phyloP scores from a whole-genome alignment of 2,113 vertebrate species.

The Chelonoidis abingdonii region DNA sequence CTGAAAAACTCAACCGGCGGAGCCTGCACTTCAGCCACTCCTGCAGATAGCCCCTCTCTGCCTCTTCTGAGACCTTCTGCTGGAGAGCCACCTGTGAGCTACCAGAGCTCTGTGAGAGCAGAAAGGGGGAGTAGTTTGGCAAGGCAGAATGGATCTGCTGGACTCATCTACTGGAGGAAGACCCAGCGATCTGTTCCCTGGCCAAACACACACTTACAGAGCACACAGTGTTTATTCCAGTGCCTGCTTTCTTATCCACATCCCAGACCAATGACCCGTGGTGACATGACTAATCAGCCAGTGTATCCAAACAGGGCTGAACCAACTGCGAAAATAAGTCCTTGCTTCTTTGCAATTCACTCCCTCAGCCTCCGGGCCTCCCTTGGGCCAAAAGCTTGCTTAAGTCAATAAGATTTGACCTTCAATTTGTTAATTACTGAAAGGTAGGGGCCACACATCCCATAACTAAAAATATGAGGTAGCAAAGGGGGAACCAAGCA shows the following conservation, averaged over 20 bases:
- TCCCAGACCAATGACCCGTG: neutral
- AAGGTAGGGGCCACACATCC: neutral
- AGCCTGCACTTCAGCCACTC: conserved; percentile 88
- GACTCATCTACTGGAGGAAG: neutral
- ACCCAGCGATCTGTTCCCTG: neutral
- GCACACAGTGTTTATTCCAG: neutral
- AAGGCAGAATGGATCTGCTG: fast-evolving
- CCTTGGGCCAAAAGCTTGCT: neutral
- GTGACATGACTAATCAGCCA: neutral
- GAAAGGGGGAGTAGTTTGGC: fast-evolving
- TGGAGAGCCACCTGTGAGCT: neutral
- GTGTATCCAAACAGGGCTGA: neutral
- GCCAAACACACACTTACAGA: fast-evolving
- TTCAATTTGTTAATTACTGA: neutral
- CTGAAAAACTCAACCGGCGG: conserved; percentile 86
- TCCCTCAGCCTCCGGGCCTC: neutral
- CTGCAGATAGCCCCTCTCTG: conserved; percentile 77
- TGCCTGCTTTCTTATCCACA: neutral
- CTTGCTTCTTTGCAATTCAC: neutral
- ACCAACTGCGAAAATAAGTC: neutral
- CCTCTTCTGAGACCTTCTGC: neutral
- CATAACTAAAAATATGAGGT: neutral
- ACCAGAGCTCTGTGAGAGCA: neutral
- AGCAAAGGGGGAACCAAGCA: neutral
- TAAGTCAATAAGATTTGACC: neutral